Percentiles rank a stretch among this genome's conserved stretches.
phyloP scores from a whole-genome alignment of 2,797 vertebrate genomes.

The Phrynocephalus guinanensis region DNA sequence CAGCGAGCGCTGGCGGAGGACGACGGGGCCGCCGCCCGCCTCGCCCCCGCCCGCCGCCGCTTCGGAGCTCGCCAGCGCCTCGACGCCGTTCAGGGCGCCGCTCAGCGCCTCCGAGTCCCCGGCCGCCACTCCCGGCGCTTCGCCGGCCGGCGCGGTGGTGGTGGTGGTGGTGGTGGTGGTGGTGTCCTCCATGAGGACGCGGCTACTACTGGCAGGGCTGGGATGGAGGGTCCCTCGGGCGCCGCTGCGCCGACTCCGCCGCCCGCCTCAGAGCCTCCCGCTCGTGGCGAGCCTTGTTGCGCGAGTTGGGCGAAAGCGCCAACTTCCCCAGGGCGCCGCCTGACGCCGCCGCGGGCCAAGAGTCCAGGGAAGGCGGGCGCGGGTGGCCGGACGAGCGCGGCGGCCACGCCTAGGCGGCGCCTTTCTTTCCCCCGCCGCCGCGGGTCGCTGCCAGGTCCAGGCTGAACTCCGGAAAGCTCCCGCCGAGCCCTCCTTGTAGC shows the following conservation, averaged over 20 bases:
- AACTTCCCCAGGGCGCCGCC: background rate
- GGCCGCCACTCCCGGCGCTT: no score
- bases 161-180: background rate
- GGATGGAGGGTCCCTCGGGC: no score
- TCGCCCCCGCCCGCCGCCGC: background rate
- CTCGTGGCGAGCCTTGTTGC: background rate
- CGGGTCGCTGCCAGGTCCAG: background rate
- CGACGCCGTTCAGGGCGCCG: slow-evolving; percentile 3
- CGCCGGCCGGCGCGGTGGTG: no score
- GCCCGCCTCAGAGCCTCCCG: background rate
- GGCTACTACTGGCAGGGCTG: no score
- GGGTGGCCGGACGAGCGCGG: no score
- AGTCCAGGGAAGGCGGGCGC: no score
- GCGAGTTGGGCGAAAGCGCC: no score
- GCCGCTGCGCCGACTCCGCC: background rate
- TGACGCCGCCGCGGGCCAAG: background rate
- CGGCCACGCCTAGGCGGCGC: background rate
- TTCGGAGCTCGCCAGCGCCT: slow-evolving; percentile 22
- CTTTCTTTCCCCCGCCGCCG: background rate
- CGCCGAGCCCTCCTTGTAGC: background rate
- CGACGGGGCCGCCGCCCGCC: slow-evolving; percentile 51
- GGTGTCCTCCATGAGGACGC: slow-evolving; percentile 58
- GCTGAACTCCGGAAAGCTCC: background rate
- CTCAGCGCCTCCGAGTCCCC: background rate
- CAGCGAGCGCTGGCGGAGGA: slow-evolving; percentile 80